Conservation (phyloP, 2,888 invertebrate genomes). For the Danaus chrysippus region DNA sequence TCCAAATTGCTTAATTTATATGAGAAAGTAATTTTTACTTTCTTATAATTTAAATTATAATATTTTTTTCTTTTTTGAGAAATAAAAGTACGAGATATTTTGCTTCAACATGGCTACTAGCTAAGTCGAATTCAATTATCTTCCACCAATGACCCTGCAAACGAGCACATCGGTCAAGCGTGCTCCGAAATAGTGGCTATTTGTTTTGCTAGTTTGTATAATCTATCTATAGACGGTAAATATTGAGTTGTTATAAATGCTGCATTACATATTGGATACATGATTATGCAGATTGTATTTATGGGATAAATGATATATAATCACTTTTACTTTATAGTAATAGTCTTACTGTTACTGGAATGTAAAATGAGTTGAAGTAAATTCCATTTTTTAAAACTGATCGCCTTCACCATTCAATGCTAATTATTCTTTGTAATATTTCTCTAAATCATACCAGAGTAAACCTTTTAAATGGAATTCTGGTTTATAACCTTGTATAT, state of each 20-base stretch:
- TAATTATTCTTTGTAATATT: background rate
- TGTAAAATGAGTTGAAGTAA: background rate
- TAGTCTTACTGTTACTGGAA: background rate
- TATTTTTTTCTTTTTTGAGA: no score
- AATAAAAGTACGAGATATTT: no score
- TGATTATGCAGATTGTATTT: no score
- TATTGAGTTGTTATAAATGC: background rate
- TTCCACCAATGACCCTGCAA: slow-evolving; percentile 39
- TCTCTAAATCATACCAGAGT: background rate
- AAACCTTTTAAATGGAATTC: no score
- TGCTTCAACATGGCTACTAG: slow-evolving; percentile 12
- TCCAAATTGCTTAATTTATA: no score
- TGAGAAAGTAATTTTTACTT: no score
- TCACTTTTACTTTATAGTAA: no score
- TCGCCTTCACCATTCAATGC: background rate
- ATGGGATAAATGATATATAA: no score
- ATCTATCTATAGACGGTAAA: slow-evolving; percentile 17
- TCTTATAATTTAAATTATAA: no score
- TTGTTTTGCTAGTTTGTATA: slow-evolving; percentile 17
- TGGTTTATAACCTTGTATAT: no score
- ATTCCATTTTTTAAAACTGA: slow-evolving; percentile 7
- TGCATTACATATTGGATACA: background rate
- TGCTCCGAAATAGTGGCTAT: slow-evolving; percentile 20
- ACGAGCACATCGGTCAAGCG: slow-evolving; percentile 34
- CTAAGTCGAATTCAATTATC: slow-evolving; percentile 35